These are phyloP conservation scores for Chaetodon trifascialis DNA, from an alignment of 2,113 vertebrate genomes.

Conservation along the genomic window DNA sequence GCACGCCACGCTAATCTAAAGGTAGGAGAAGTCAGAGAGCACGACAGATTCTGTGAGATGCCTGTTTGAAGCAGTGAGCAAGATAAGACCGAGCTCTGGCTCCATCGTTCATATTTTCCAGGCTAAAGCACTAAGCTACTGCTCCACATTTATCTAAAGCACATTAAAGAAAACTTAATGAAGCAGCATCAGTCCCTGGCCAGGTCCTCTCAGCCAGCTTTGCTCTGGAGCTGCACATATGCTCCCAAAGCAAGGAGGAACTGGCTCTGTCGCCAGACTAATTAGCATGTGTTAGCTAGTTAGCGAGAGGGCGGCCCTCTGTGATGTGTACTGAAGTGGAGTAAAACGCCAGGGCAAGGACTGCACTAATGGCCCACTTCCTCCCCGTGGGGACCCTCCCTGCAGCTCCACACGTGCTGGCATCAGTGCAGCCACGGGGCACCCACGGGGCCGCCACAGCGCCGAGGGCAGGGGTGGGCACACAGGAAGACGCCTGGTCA, in stretches of 20 bases:
- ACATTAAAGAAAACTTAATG: constrained; percentile 62
- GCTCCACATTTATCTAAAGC: constrained; percentile 45
- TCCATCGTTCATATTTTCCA: constrained; percentile 22
- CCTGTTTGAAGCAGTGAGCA: constrained; percentile 23
- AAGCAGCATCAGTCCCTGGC: constrained; percentile 50
- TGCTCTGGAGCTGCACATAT: constrained; percentile 65
- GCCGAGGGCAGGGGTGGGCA: constrained; percentile 33
- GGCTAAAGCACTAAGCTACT: constrained; percentile 8
- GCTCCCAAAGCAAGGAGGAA: constrained; percentile 67
- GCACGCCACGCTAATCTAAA: constrained; percentile 18
- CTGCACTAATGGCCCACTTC: constrained; percentile 82
- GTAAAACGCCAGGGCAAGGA: constrained; percentile 79
- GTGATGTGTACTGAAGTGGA: constrained; percentile 82
- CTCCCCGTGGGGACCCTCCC: constrained; percentile 73
- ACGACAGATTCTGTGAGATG: constrained; percentile 13
- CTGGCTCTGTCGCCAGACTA: constrained; percentile 75
- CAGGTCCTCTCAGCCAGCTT: constrained; percentile 45
- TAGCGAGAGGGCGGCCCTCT: constrained; percentile 74
- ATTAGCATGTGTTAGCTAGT: constrained; percentile 82
- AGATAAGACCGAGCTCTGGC: constrained; percentile 23
- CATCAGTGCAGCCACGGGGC: constrained; percentile 73
- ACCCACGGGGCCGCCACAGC: constrained; percentile 55
- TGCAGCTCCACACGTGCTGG: constrained; percentile 72
- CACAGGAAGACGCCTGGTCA: constrained; percentile 31
- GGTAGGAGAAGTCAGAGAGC: constrained; percentile 14